Evolutionary conservation across 2,797 vertebrate genomes (phyloP), one percentile per base, ranked within the genome.

Genomic region (Anisognathus igniventris): DNA sequence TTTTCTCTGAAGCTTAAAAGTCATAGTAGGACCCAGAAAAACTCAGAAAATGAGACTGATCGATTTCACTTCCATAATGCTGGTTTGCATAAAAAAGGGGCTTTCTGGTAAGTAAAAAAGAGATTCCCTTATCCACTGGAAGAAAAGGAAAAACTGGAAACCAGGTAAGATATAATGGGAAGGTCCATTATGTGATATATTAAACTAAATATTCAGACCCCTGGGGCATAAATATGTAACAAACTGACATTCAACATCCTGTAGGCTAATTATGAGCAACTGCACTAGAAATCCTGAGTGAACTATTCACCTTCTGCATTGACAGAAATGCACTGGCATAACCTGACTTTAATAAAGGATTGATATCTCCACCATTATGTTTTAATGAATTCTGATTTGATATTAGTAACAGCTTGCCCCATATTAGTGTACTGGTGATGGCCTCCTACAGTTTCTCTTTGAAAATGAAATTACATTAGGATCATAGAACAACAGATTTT

Each of bases 291-390:
- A 92, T 89, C 77, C 81, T 92, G 48, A 86, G 65, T 96, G 96
- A 97, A 97, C 97, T 97, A 53, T 97, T 98, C 96, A 97, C 97
- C 97, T 97, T 92, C 60, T 71, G 92, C 95, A 88, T 68, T 94
- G 77, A 95, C 86, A 96, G 89, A 86, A 96, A 66, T 85, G 83
- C 91, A 97, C 67, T 94, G 83, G 85, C 51, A 86, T 89, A 97
- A 96, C 85, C 90, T 94, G 91, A 95, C 96, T 96, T 96, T 96
- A 96, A 84, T 96, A 92, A 94, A 24, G 61, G 95, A 94, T 79
- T 93, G 91, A 56, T 95, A 96, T 94, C 74, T 82, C 66, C 86
- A 90, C 68, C 70, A 86, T 71, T 64, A 35, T 72, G 56, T 79
- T 96, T 96, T 97, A 97, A 94, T 94, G 86, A 96, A 88, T 97